Conservation (phyloP, 1,140 invertebrate genomes). For the Streblospio benedicti region DNA sequence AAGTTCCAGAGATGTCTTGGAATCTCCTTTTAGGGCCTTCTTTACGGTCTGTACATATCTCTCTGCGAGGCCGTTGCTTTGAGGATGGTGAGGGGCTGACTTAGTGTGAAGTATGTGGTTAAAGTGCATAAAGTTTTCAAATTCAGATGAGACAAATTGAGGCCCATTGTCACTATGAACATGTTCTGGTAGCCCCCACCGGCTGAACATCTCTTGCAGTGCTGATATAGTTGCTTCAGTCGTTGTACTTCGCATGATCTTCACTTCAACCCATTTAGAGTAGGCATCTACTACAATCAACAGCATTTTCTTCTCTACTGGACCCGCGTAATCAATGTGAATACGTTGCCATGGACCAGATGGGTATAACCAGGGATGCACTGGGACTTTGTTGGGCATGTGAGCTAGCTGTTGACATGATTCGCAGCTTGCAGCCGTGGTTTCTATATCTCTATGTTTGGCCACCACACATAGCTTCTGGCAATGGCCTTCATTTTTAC, state of each 20-base stretch:
- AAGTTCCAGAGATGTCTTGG: no score
- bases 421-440: background rate
- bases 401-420: conserved; percentile 25
- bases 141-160: conserved; percentile 24
- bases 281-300: conserved; percentile 45
- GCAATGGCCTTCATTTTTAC: conserved; percentile 10
- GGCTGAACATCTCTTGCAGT: conserved; percentile 13
- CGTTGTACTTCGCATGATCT: conserved; percentile 2
- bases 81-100: conserved; percentile 30
- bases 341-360: conserved; percentile 42
- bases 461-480: conserved; percentile 6
- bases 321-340: conserved; percentile 50
- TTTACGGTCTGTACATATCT: conserved; percentile 26
- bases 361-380: conserved; percentile 34
- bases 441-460: conserved; percentile 6
- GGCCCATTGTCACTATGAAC: conserved; percentile 30
- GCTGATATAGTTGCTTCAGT: conserved; percentile 16
- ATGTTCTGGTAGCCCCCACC: background rate
- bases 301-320: no score
- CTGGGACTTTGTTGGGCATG: conserved; percentile 22
- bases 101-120: conserved; percentile 22
- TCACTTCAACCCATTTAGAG: conserved; percentile 45
- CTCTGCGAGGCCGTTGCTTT: conserved; percentile 29
- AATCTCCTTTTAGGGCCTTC: no score
- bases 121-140: conserved; percentile 22